A percentile compares a stretch with the other conserved stretches of the same genome.
Evolutionary conservation across 1,140 invertebrate genomes (phyloP).

Genomic region (Pogonomyrmex barbatus): DNA sequence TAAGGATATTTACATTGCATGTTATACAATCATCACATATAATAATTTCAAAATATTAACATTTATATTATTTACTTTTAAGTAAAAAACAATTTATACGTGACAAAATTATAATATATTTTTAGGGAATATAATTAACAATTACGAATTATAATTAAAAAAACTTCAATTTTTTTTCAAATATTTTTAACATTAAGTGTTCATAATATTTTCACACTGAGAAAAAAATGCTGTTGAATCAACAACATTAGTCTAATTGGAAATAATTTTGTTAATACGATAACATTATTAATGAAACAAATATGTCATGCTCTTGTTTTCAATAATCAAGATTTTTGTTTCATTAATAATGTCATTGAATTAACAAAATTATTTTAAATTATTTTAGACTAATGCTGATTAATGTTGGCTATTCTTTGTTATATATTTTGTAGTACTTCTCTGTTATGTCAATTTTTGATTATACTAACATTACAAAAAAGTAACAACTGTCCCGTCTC

Average conservation of each 20-base stretch:
- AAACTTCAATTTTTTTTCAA: neutral
- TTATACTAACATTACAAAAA: neutral
- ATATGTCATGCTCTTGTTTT: too few relatives aligned
- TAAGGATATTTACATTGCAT: neutral
- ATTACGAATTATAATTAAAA: neutral
- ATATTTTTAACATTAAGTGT: neutral
- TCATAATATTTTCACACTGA: too few relatives aligned
- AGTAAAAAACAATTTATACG: neutral
- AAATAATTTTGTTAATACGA: too few relatives aligned
- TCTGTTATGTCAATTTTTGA: neutral
- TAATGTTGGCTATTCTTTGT: too few relatives aligned
- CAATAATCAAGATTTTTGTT: too few relatives aligned
- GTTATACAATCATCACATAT: neutral
- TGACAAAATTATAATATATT: neutral
- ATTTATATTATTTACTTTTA: neutral
- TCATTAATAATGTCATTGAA: too few relatives aligned
- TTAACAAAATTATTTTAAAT: too few relatives aligned
- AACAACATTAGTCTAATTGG: too few relatives aligned
- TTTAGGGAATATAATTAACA: neutral
- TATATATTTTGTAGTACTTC: neutral
- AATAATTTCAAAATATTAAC: neutral
- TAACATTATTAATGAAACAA: too few relatives aligned
- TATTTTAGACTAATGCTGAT: too few relatives aligned
- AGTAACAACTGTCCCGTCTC: neutral
- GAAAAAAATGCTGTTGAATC: too few relatives aligned